Base-by-base conservation (phyloP, 2,113 vertebrate species). In the Leptobrachium leishanense region DNA sequence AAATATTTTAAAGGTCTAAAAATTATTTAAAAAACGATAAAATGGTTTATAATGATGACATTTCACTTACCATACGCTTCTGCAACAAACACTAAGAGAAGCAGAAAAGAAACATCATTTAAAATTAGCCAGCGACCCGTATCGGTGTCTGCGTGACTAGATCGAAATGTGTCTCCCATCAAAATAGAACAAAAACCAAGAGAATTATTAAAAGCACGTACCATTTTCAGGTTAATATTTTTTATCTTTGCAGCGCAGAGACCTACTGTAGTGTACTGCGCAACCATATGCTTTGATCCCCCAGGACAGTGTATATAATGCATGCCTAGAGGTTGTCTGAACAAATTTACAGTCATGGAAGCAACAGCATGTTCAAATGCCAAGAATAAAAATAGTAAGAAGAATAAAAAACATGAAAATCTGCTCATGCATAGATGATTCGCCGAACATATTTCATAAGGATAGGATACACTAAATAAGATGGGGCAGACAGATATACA, bases 341-440 rank as follows among this genome's bases (percentile, higher is more conserved):
- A 84, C 84, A 84, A 85, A 85, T 73, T 73, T 85, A 62, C 74
- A 84, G 78, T 59, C 85, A 75, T 84, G 71, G 71, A 84, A 76
- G 57, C 43, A 81, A 57, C 67, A 77, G 76, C 76, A 54, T 68
- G 75, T 74, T 81, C 81, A 84, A 87, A 85, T 50, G 46, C 46
- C 46, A 50, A 50, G 8, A 50, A 50, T 50, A 50, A 50, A 50
- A 50, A 50, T 31, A 31, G 20, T 31, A 31, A 31, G 20, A 31
- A 31, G 20, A 31, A 31, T 31, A 31, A 31, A 31, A 31, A 31
- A 31, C 20, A 31, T 31, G 20, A 31, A 31, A 31, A 31, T 31
- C 20, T 31, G 20, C 20, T 31, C 20, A 31, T 31, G 20, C 20
- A 31, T 31, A 31, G 20, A 31, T 31, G 20, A 31, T 31, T 31